Base-by-base conservation (phyloP, 2,797 vertebrate species). In the Erpetoichthys calabaricus region DNA sequence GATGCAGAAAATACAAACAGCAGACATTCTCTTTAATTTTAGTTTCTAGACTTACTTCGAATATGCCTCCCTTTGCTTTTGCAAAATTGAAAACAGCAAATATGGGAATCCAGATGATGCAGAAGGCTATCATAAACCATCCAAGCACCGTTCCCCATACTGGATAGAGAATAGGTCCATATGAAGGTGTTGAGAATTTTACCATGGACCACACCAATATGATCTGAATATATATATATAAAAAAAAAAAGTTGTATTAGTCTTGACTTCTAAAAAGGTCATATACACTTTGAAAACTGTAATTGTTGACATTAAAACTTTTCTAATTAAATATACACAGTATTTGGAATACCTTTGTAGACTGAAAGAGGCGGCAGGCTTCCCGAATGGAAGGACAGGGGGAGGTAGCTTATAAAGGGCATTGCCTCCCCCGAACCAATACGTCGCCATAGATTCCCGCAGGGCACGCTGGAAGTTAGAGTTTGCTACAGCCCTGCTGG, bases 141-240 rank as follows among this genome's bases (percentile, higher is more conserved):
- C 94, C 92, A 56, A 97, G 52, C 54, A 73, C 73, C 2, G 83
- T 69, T 9, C 81, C 87, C 95, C 95, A 98, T 1, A 2, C 1
- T 3, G 94, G 93, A 57, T 87, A 96, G 8, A 5, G 1, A 6
- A 89, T 67, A 0, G 56, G n/a, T 5, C 72, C 90, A 6, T 94
- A 95, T 4, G 10, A 59, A 0, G 90, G 91, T 8, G 71, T 56
- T 0, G 45, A 57, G 65, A 92, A 89, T 0, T 81, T 79, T 44
- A 73, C 57, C 70, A 97, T 42, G 46, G 95, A 95, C 92, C 91
- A 96, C 43, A 83, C 4, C 65, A 98, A 80, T 75, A 98, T 86
- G 59, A 82, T 77, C 94, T 97, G 63, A 53, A 54, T 50, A 56
- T 62, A 56, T 47, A n/a, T n/a, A n/a, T n/a, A n/a, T n/a, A n/a